Conservation (phyloP, 2,888 invertebrate genomes). For the Hipparchia semele region DNA sequence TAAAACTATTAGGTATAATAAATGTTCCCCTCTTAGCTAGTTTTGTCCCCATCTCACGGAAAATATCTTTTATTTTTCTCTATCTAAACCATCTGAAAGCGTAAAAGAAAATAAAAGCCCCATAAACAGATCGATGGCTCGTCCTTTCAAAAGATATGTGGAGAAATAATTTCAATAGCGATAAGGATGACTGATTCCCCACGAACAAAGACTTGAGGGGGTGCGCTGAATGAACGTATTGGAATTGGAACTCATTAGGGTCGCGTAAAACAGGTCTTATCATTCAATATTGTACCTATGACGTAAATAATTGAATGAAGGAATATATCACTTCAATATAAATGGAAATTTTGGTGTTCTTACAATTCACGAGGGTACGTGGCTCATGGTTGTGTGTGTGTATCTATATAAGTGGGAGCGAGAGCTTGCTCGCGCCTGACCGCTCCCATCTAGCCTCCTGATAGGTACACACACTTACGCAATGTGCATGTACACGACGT, state of each 20-base stretch:
- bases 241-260: constrained; percentile 26
- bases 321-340: background rate
- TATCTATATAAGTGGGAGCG: too few relatives aligned
- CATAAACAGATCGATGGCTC: constrained; percentile 19
- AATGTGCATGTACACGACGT: too few relatives aligned
- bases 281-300: constrained; percentile 4
- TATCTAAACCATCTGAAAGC: constrained; percentile 4
- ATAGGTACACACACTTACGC: too few relatives aligned
- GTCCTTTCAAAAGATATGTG: constrained; percentile 25
- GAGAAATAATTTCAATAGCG: constrained; percentile 26
- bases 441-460: too few relatives aligned
- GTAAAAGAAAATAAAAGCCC: constrained; percentile 14
- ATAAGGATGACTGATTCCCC: constrained; percentile 25
- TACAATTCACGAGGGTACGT: too few relatives aligned
- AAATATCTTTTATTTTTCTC: constrained; percentile 7
- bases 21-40: background rate
- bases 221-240: constrained; percentile 20
- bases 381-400: too few relatives aligned
- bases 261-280: constrained; percentile 18
- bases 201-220: constrained; percentile 6
- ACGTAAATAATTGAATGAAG: background rate
- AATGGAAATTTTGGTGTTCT: too few relatives aligned
- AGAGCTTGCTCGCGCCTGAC: too few relatives aligned
- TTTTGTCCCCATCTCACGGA: constrained; percentile 1
- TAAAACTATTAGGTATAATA: too few relatives aligned